Evolutionary conservation across 2,888 invertebrate genomes (phyloP), one percentile per base, ranked within the genome.

Genomic region (Calameuta pallipes): DNA sequence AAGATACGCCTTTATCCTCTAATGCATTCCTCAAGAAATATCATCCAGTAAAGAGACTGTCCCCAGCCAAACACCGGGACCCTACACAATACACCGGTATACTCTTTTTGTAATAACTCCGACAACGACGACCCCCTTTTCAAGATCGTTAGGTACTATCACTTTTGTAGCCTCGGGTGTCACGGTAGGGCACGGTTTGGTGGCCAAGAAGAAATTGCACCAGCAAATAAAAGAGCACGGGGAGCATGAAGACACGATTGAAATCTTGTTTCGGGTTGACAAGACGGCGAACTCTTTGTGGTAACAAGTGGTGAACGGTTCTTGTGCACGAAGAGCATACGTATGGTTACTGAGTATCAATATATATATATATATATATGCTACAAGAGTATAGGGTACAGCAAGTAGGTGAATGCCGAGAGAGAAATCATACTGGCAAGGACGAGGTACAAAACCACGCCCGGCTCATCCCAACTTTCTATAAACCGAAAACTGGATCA

Each of bases 401-500:
- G 71, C 33, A 77, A 77, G 77, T 82, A 83, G 80, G 87, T 87
- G 87, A 90, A 90, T 89, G 90, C 84, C 88, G 88, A 86, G 89
- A 89, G 89, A 90, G 90, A 91, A 91, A 89, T 90, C 90, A 90
- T 90, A 90, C 89, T 85, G 80, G 87, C 91, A 90, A 91, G 90
- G 90, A 89, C 91, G 90, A 79, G 88, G 88, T 86, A 87, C 87
- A 88, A 89, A 90, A 89, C 89, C 89, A 88, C 91, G 89, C 90
- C 88, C 82, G 88, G 89, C 90, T 89, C 90, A 89, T 85, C 79
- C 80, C 85, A 86, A 90, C 91, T 91, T 91, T 91, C 91, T 91
- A 91, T 90, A 91, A 90, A 89, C 89, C 91, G 87, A 91, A 91
- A 91, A 91, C 91, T 90, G 90, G 90, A 91, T 91, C 91, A 88